Evolutionary conservation across 2,113 vertebrate species (phyloP).

Genomic region (Takifugu bimaculatus): DNA sequence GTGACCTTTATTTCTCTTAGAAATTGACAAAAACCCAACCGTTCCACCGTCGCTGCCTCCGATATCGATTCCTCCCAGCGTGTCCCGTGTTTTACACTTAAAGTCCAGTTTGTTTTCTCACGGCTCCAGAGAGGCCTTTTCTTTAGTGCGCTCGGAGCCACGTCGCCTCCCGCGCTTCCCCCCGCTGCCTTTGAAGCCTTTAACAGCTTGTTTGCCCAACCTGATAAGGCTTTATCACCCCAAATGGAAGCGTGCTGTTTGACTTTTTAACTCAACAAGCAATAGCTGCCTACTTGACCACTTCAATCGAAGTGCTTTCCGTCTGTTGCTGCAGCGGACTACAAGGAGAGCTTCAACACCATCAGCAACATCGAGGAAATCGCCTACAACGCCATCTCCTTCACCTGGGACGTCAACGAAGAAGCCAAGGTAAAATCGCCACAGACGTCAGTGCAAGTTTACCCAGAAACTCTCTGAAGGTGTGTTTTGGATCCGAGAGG

Average conservation of each 20-base stretch:
- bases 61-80: background rate
- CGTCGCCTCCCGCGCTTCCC: conserved; percentile 37
- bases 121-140: conserved; percentile 1
- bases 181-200: conserved; percentile 56
- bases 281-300: conserved; percentile 49
- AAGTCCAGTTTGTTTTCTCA: conserved; percentile 14
- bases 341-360: conserved; percentile 98
- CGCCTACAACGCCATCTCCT: conserved; percentile 95
- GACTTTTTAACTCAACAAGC: conserved; percentile 59
- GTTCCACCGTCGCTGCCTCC: too few species aligned
- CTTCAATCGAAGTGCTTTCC: background rate
- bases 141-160: conserved; percentile 31
- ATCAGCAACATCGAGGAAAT: conserved; percentile 98
- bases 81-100: background rate
- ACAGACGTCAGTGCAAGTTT: conserved; percentile 28
- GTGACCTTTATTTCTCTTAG: background rate
- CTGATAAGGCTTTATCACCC: conserved; percentile 63
- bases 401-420: conserved; percentile 98
- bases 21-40: too few species aligned
- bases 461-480: conserved; percentile 43
- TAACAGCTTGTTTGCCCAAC: conserved; percentile 52
- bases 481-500: conserved; percentile 30
- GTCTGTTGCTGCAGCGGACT: conserved; percentile 82
- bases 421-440: conserved; percentile 85
- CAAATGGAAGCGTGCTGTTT: conserved; percentile 57